Percentiles rank a stretch among this genome's conserved stretches.
Evolutionary conservation across 2,888 invertebrate species (phyloP).

Genomic region (Andrena haemorrhoa): DNA sequence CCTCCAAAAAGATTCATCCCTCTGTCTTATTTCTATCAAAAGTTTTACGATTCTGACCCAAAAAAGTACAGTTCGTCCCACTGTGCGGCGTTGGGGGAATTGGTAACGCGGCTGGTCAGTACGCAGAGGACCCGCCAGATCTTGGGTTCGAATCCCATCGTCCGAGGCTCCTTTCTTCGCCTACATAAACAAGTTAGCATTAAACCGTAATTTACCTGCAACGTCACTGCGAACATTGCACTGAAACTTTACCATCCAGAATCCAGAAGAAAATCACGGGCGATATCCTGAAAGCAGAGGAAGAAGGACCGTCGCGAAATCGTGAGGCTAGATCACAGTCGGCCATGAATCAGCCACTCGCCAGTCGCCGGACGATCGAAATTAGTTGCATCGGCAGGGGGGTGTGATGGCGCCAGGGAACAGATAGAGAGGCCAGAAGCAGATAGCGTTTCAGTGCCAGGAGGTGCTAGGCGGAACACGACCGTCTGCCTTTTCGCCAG

Average conservation of each 20-base stretch:
- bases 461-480: conserved; percentile 74
- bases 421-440: conserved; percentile 55
- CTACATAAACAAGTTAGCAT: no score
- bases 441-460: conserved; percentile 70
- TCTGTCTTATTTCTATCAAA: no score
- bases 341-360: conserved; percentile 17
- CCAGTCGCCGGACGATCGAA: conserved; percentile 54
- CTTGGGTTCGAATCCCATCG: no score
- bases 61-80: no score
- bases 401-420: conserved; percentile 71
- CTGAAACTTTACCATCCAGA: not conserved
- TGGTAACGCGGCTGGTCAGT: no score
- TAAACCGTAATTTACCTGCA: no score
- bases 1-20: no score
- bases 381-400: conserved; percentile 62
- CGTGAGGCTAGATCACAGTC: conserved; percentile 21
- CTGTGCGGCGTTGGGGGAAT: no score
- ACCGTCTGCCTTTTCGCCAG: conserved; percentile 38
- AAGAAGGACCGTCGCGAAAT: not conserved
- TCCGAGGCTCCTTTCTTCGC: no score
- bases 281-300: conserved; percentile 27
- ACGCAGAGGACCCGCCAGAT: no score
- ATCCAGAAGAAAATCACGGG: not conserved
- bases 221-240: no score
- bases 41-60: no score